Percentiles rank a stretch among this genome's conserved stretches.
phyloP scores from a whole-genome alignment of 2,888 invertebrate species.

The Pollenia amentaria region DNA sequence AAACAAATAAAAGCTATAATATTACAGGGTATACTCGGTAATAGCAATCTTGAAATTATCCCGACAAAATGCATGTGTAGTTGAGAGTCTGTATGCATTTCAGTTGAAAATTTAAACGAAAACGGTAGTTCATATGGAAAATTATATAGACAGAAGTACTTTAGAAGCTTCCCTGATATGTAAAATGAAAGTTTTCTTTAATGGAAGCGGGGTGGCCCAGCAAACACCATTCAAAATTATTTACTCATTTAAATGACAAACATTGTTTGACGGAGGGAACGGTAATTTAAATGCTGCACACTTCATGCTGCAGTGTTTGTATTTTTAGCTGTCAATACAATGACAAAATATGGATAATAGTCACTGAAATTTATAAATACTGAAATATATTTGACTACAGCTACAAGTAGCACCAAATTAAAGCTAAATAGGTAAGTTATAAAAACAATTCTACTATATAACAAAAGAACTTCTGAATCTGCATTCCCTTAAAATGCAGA shows the following conservation, averaged over 20 bases:
- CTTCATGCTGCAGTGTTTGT: neutral
- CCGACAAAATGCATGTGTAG: neutral
- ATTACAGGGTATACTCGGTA: conserved; percentile 19
- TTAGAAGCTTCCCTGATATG: neutral
- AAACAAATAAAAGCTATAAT: conserved; percentile 15
- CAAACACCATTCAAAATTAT: neutral
- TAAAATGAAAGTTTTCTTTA: neutral
- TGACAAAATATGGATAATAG: conserved; percentile 50
- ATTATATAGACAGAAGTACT: conserved; percentile 52
- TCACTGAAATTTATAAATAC: conserved; percentile 5
- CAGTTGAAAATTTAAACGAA: conserved; percentile 53
- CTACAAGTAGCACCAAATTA: neutral
- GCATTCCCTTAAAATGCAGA: too few relatives aligned
- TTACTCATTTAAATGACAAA: conserved; percentile 30
- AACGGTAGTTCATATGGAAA: conserved; percentile 63
- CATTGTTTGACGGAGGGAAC: neutral
- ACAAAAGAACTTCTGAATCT: too few relatives aligned
- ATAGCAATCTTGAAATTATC: conserved; percentile 55
- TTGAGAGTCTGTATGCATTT: neutral
- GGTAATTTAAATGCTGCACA: conserved; percentile 24
- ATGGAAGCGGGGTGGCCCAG: neutral
- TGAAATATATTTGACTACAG: neutral
- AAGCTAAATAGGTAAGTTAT: too few relatives aligned
- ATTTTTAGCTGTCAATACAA: conserved; percentile 55
- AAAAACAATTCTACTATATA: too few relatives aligned